Evolutionary conservation across 2,888 invertebrate genomes (phyloP).

Genomic region (Apotomis turbidana): DNA sequence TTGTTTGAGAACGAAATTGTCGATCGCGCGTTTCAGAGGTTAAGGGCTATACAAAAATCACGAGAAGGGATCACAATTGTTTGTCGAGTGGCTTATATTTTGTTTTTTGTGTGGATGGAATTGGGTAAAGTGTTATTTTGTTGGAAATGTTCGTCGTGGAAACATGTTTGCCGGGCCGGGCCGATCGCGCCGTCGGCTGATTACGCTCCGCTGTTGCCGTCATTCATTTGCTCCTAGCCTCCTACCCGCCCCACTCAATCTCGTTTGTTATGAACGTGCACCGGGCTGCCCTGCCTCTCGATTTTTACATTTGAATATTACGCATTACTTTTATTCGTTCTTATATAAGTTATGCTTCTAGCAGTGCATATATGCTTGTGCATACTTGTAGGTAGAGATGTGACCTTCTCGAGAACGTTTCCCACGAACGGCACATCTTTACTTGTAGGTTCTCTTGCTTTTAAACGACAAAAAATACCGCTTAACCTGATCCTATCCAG

Average conservation of each 20-base stretch:
- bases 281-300: constrained; percentile 63
- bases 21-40: constrained; percentile 41
- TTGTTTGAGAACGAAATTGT: constrained; percentile 48
- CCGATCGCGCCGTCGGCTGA: constrained; percentile 72
- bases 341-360: constrained; percentile 58
- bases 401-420: no score
- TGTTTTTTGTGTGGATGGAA: constrained; percentile 5
- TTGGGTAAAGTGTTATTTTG: constrained; percentile 11
- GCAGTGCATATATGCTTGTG: constrained; percentile 18
- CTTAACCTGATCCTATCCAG: background rate
- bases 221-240: constrained; percentile 78
- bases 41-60: constrained; percentile 37
- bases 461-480: background rate
- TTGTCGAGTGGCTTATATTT: constrained; percentile 16
- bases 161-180: constrained; percentile 73
- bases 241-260: constrained; percentile 78
- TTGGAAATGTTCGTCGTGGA: constrained; percentile 54
- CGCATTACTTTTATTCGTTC: constrained; percentile 66
- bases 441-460: background rate
- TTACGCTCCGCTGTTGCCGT: constrained; percentile 74
- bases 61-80: constrained; percentile 34
- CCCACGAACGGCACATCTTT: no score
- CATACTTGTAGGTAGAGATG: background rate
- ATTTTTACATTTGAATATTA: constrained; percentile 75
- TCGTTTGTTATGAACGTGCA: constrained; percentile 80